Evolutionary conservation across 1,140 invertebrate species (phyloP).

Genomic region (Orussus abietinus): DNA sequence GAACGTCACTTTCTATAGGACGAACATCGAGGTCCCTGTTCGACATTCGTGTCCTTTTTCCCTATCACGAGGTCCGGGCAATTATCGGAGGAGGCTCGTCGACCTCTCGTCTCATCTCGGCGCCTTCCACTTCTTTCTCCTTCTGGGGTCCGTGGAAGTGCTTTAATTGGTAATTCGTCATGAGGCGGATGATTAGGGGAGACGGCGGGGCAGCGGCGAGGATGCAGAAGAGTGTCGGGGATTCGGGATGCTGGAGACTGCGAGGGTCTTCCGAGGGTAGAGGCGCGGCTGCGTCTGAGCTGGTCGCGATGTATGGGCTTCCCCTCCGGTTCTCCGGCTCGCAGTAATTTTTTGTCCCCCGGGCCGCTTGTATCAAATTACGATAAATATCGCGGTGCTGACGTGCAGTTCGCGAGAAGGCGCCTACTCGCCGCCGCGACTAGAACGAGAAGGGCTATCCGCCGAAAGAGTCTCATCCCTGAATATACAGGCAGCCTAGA

Average conservation of each 20-base stretch:
- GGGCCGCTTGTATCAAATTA: slow-evolving; percentile 47
- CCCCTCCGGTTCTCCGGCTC: slow-evolving; percentile 23
- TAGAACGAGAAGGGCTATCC: slow-evolving; percentile 16
- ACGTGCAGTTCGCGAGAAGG: slow-evolving; percentile 29
- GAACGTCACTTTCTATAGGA: no score
- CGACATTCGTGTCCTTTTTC: no score
- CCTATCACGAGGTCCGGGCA: no score
- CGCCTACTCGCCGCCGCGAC: slow-evolving; percentile 18
- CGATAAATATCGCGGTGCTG: slow-evolving; percentile 45
- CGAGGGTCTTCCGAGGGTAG: slow-evolving; percentile 18
- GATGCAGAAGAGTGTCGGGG: background rate
- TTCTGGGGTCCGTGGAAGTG: no score
- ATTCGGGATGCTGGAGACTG: slow-evolving; percentile 33
- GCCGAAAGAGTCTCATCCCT: slow-evolving; percentile 20
- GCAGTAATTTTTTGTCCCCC: slow-evolving; percentile 40
- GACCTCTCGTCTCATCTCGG: no score
- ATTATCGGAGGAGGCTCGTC: no score
- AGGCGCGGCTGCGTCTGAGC: slow-evolving; percentile 40
- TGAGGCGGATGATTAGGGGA: no score
- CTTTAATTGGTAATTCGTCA: no score
- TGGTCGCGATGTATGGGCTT: slow-evolving; percentile 36
- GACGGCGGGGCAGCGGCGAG: no score
- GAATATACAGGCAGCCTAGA: slow-evolving; percentile 17
- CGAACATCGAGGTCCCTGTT: no score
- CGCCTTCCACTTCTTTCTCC: no score